Conservation (phyloP, 2,113 vertebrate genomes). For the Suricata suricatta region DNA sequence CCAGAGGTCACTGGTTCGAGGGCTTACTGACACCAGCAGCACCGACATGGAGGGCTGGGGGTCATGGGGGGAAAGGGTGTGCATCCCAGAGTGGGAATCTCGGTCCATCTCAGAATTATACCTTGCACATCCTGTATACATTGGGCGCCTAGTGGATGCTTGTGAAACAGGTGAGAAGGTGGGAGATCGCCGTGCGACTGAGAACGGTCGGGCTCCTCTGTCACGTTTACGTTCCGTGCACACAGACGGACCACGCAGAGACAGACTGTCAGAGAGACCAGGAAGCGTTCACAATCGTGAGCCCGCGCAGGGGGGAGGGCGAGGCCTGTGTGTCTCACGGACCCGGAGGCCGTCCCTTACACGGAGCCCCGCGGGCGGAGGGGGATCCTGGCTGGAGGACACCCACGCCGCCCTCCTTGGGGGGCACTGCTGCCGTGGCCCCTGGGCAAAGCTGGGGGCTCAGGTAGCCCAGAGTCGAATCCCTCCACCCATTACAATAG, state of each 20-base stretch:
- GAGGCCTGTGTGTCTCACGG: neutral
- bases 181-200: neutral
- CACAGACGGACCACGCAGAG: too few relatives aligned
- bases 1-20: neutral
- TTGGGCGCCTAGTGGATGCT: neutral
- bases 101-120: neutral
- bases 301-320: neutral
- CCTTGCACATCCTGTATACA: neutral
- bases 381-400: neutral
- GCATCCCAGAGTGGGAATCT: neutral
- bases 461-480: neutral
- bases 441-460: neutral
- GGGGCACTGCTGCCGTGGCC: neutral
- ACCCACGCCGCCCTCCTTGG: neutral
- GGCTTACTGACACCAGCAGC: neutral
- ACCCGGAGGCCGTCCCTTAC: neutral
- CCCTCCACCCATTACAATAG: too few relatives aligned
- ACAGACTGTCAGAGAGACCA: neutral
- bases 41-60: neutral
- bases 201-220: neutral
- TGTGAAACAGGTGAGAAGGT: too few relatives aligned
- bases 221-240: too few relatives aligned
- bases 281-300: too few relatives aligned
- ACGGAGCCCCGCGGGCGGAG: neutral
- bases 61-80: neutral